Conservation (phyloP, 2,888 invertebrate genomes). For the Ochropleura leucogaster region DNA sequence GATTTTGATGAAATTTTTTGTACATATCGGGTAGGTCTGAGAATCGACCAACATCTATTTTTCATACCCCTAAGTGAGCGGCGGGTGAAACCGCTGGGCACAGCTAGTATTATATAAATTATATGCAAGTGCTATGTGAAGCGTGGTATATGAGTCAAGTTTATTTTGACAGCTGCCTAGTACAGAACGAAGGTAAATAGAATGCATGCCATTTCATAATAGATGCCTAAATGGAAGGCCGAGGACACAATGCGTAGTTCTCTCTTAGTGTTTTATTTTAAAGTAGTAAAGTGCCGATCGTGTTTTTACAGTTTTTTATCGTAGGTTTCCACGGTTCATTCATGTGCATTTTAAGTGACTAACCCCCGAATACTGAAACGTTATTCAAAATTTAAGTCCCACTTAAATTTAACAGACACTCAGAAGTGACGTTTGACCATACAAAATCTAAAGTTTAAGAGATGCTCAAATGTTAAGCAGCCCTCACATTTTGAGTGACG, state of each 20-base stretch:
- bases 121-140: constrained; percentile 24
- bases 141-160: constrained; percentile 49
- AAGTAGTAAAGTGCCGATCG: neutral
- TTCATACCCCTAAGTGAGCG: too few species aligned
- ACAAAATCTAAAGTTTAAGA: too few species aligned
- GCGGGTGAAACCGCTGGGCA: too few species aligned
- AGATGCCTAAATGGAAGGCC: constrained; percentile 36
- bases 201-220: constrained; percentile 50
- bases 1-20: too few species aligned
- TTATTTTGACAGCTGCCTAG: constrained; percentile 51
- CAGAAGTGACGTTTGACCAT: too few species aligned
- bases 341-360: constrained; percentile 4
- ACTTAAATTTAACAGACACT: too few species aligned
- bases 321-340: neutral
- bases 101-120: constrained; percentile 28
- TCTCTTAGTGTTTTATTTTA: constrained; percentile 1
- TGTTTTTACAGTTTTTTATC: constrained; percentile 11
- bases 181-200: constrained; percentile 47
- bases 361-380: too few species aligned
- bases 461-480: too few species aligned
- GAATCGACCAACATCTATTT: too few species aligned
- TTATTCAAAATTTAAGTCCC: too few species aligned
- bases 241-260: constrained; percentile 16
- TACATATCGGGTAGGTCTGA: too few species aligned
- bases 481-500: too few species aligned